Evolutionary conservation across 2,797 vertebrate genomes (phyloP).

Genomic region (Chiroxiphia lanceolata): DNA sequence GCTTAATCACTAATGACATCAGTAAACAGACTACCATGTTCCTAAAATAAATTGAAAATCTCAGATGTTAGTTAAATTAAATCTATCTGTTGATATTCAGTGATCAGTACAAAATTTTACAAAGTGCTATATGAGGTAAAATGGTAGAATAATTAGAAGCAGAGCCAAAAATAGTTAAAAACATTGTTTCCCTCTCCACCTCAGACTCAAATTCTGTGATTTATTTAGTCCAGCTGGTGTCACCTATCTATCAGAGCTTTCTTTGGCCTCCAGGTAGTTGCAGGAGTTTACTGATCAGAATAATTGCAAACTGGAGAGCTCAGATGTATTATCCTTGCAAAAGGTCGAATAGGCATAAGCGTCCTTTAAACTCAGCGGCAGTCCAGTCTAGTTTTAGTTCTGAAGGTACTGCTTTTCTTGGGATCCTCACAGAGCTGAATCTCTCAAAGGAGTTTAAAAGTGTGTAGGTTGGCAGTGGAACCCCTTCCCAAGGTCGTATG

Average conservation of each 20-base stretch:
- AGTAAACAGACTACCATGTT: constrained; percentile 8
- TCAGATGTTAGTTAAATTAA: background rate
- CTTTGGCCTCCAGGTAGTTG: background rate
- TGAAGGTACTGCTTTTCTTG: background rate
- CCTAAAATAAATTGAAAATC: constrained; percentile 32
- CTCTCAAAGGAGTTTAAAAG: background rate
- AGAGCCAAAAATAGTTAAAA: background rate
- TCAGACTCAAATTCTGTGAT: background rate
- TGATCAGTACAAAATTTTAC: background rate
- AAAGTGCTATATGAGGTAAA: background rate
- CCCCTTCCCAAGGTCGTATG: background rate
- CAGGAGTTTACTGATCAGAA: background rate
- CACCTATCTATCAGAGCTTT: background rate
- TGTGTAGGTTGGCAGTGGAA: background rate
- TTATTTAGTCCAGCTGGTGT: background rate
- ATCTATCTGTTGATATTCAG: background rate
- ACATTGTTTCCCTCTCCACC: background rate
- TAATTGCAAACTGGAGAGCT: background rate
- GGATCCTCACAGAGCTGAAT: accelerated
- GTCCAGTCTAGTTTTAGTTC: background rate
- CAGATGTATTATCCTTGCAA: background rate
- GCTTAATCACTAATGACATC: background rate
- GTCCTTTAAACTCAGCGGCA: background rate
- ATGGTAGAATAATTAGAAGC: background rate
- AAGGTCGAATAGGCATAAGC: background rate